These are phyloP conservation scores for Lycophotia porphyrea DNA, from an alignment of 2,888 invertebrate genomes.

Conservation along the genomic window DNA sequence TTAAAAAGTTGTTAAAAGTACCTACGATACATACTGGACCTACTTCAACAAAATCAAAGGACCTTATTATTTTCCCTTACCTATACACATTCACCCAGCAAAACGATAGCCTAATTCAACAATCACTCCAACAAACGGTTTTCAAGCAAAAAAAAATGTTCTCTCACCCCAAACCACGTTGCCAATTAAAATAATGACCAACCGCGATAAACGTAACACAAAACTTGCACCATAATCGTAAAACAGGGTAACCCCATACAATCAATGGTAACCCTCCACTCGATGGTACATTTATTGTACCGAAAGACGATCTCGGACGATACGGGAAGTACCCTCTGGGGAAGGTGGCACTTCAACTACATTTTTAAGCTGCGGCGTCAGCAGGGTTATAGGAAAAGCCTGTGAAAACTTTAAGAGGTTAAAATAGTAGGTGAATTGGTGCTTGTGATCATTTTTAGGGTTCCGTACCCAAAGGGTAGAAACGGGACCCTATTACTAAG, in stretches of 20 bases:
- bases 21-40: background rate
- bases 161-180: conserved; percentile 35
- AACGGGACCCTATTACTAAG: too few species aligned
- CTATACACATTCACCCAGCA: background rate
- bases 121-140: background rate
- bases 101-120: conserved; percentile 1
- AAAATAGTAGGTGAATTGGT: conserved; percentile 20
- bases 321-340: conserved; percentile 74
- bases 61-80: background rate
- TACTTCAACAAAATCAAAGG: background rate
- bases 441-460: conserved; percentile 5
- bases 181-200: conserved; percentile 64
- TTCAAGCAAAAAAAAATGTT: background rate
- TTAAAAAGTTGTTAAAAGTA: background rate
- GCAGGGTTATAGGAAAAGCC: conserved; percentile 21
- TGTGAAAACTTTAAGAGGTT: conserved; percentile 30
- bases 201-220: conserved; percentile 55
- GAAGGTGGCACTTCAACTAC: conserved; percentile 54
- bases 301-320: conserved; percentile 66
- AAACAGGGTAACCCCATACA: conserved; percentile 73
- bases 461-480: too few species aligned
- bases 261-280: conserved; percentile 69
- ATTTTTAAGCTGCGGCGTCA: conserved; percentile 45
- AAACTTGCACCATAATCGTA: conserved; percentile 73
- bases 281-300: conserved; percentile 51